These are phyloP conservation scores for Parauchenoglanis punctatus DNA, from an alignment of 2,797 vertebrate genomes.

Conservation along the genomic window DNA sequence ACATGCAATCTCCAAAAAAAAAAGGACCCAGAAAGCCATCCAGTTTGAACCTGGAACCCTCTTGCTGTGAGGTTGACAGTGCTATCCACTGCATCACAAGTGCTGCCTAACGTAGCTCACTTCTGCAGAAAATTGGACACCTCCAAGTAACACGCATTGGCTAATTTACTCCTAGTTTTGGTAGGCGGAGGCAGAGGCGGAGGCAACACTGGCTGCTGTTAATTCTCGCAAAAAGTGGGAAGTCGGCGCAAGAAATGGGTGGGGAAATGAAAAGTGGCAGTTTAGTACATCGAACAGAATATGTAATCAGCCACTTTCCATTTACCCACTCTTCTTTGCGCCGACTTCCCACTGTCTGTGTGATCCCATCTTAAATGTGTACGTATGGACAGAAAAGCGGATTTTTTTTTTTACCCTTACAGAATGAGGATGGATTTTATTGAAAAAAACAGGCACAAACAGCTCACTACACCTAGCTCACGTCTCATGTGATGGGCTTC, in stretches of 20 bases:
- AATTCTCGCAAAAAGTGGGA: not conserved
- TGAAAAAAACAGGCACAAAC: not conserved
- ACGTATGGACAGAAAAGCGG: not conserved
- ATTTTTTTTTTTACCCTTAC: not conserved
- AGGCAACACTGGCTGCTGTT: not conserved
- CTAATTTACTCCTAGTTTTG: not conserved
- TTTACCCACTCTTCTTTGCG: not conserved
- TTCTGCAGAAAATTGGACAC: slow-evolving; percentile 3
- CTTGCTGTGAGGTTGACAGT: no score
- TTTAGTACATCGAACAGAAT: slow-evolving; percentile 16
- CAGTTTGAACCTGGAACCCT: no score
- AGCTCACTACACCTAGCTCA: not conserved
- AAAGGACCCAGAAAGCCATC: no score
- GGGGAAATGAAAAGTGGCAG: slow-evolving; percentile 12
- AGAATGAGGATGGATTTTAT: not conserved
- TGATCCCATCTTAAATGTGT: not conserved
- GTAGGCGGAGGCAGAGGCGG: not conserved
- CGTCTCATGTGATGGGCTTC: not conserved
- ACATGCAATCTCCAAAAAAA: no score
- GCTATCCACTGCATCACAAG: no score
- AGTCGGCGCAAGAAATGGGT: not conserved
- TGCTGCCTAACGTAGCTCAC: not conserved
- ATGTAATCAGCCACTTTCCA: slow-evolving; percentile 3
- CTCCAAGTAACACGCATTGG: not conserved
- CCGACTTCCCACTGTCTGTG: not conserved